Evolutionary conservation across 2,113 vertebrate species (phyloP).

Genomic region (Toxotes jaculatrix): DNA sequence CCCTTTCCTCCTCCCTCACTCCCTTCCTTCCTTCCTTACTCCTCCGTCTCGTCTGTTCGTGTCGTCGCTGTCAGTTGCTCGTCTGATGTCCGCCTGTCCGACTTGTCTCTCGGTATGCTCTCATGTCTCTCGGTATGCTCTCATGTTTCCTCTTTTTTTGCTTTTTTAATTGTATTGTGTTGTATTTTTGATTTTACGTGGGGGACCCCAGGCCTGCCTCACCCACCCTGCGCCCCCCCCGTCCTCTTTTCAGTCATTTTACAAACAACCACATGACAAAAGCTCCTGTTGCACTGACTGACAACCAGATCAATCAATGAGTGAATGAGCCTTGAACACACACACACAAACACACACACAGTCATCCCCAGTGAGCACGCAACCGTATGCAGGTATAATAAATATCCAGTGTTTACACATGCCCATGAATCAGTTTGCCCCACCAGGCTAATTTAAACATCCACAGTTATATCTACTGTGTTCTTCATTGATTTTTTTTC

Average conservation of each 20-base stretch:
- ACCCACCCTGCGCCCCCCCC: slow-evolving; percentile 14
- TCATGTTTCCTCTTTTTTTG: slow-evolving; percentile 41
- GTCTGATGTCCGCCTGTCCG: slow-evolving; percentile 67
- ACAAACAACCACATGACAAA: slow-evolving; percentile 31
- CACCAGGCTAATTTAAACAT: slow-evolving; percentile 19
- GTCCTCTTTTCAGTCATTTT: slow-evolving; percentile 23
- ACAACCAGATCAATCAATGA: slow-evolving; percentile 14
- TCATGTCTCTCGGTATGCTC: slow-evolving; percentile 61
- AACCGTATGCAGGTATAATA: slow-evolving; percentile 28
- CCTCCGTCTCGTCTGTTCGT: slow-evolving; percentile 60
- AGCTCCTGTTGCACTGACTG: slow-evolving; percentile 72
- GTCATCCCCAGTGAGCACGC: background rate
- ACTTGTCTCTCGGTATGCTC: slow-evolving; percentile 67
- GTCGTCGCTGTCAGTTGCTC: slow-evolving; percentile 47
- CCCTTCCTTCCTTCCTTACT: slow-evolving; percentile 38
- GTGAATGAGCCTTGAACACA: slow-evolving; percentile 4
- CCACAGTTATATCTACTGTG: slow-evolving; percentile 33
- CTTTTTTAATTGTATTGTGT: slow-evolving; percentile 19
- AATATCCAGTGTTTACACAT: slow-evolving; percentile 34
- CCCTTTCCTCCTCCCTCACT: slow-evolving; percentile 10
- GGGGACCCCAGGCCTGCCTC: slow-evolving; percentile 40
- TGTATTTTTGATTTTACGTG: slow-evolving; percentile 30
- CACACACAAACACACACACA: background rate
- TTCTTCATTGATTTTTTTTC: slow-evolving; percentile 35
- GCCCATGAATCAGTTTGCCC: slow-evolving; percentile 15